Evolutionary conservation across 2,888 invertebrate species (phyloP).

Genomic region (Drosophila nr. medialis): DNA sequence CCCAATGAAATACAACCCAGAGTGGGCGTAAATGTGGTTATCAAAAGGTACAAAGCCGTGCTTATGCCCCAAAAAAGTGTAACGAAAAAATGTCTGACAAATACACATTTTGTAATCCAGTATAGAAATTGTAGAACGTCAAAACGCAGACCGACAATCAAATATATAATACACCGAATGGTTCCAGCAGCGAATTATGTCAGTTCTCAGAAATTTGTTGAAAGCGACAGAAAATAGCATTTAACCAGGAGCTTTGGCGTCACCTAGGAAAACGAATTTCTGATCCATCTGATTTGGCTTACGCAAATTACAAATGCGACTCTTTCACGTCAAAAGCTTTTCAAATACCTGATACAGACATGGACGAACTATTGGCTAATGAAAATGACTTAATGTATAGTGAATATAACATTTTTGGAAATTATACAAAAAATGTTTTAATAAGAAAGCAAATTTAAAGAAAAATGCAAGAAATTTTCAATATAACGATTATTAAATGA

Average conservation of each 20-base stretch:
- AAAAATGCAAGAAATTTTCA: background rate
- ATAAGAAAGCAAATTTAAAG: background rate
- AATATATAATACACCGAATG: constrained; percentile 53
- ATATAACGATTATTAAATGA: background rate
- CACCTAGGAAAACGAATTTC: constrained; percentile 26
- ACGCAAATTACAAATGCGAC: constrained; percentile 46
- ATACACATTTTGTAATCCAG: constrained; percentile 42
- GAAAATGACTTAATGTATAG: background rate
- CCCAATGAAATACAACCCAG: constrained; percentile 21
- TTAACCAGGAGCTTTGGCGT: constrained; percentile 8
- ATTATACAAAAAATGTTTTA: background rate
- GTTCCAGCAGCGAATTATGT: constrained; percentile 8
- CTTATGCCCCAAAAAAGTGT: constrained; percentile 25
- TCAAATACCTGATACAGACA: background rate
- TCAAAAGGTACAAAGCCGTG: constrained; percentile 55
- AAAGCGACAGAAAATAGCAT: constrained; percentile 19
- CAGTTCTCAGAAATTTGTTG: constrained; percentile 10
- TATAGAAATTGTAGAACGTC: constrained; percentile 15
- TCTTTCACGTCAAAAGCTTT: constrained; percentile 10
- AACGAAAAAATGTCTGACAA: constrained; percentile 41
- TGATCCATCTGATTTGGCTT: constrained; percentile 40
- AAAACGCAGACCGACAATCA: constrained; percentile 59
- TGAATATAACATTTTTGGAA: background rate
- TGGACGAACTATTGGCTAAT: background rate
- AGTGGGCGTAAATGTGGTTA: constrained; percentile 59